A percentile compares a stretch with the other conserved stretches of the same genome.
Evolutionary conservation across 1,140 invertebrate genomes (phyloP).

Genomic region (Nomia melanderi): DNA sequence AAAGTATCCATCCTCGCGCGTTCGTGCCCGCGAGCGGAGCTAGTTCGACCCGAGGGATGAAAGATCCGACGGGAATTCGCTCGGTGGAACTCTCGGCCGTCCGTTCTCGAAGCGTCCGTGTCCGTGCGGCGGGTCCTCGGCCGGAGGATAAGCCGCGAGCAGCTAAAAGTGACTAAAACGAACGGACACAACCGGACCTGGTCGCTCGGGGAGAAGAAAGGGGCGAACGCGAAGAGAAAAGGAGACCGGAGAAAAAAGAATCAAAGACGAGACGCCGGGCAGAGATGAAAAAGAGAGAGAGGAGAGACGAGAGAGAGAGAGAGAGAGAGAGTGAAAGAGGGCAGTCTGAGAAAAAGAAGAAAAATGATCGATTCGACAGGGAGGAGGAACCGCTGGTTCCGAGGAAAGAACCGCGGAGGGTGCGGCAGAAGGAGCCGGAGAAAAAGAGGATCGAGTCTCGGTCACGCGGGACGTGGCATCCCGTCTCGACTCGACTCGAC

Average conservation of each 20-base stretch:
- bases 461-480: background rate
- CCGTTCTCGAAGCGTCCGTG: no score
- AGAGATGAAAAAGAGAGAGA: no score
- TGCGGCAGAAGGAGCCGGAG: background rate
- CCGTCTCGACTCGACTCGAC: no score
- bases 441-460: background rate
- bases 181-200: slow-evolving; percentile 9
- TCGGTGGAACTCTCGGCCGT: no score
- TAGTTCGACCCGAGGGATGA: no score
- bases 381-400: background rate
- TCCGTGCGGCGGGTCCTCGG: slow-evolving; percentile 10
- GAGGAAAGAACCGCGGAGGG: slow-evolving; percentile 8
- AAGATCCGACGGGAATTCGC: no score
- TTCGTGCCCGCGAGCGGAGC: no score
- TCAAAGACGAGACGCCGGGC: no score
- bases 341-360: slow-evolving; percentile 33
- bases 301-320: no score
- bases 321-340: no score
- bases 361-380: slow-evolving; percentile 15
- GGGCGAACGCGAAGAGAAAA: background rate
- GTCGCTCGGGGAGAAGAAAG: background rate
- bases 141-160: slow-evolving; percentile 20
- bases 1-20: no score
- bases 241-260: no score
- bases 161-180: slow-evolving; percentile 19